These are phyloP conservation scores for Heptranchias perlo DNA, from an alignment of 2,113 vertebrate species.

Conservation along the genomic window DNA sequence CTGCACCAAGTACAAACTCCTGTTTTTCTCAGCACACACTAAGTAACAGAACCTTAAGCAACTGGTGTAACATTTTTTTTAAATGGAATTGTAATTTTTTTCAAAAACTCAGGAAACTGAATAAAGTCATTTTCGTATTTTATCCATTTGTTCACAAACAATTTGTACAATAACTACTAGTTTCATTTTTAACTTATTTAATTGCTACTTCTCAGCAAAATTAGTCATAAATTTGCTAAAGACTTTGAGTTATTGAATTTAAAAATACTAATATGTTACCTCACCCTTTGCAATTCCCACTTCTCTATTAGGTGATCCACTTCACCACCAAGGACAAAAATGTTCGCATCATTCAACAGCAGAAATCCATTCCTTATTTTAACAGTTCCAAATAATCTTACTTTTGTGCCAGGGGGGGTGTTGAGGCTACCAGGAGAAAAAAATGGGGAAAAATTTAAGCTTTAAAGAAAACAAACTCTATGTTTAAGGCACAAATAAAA, in stretches of 20 bases:
- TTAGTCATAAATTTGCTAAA: neutral
- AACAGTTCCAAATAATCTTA: slow-evolving; percentile 80
- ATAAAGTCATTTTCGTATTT: neutral
- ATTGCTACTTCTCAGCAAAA: neutral
- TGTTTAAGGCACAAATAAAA: neutral
- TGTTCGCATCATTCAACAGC: slow-evolving; percentile 83
- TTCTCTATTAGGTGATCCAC: slow-evolving; percentile 96
- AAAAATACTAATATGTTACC: slow-evolving; percentile 49
- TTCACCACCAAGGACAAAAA: slow-evolving; percentile 84
- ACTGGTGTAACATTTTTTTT: neutral
- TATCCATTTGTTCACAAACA: neutral
- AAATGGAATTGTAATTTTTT: neutral
- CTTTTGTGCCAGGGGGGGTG: slow-evolving; percentile 90
- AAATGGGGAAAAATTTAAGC: slow-evolving; percentile 1
- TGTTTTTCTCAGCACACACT: neutral
- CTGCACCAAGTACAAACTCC: neutral
- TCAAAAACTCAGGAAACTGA: neutral
- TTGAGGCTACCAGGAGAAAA: slow-evolving; percentile 59
- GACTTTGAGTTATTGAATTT: neutral
- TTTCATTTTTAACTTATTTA: neutral
- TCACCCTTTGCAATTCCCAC: slow-evolving; percentile 95
- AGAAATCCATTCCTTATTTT: slow-evolving; percentile 85
- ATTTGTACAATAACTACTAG: neutral
- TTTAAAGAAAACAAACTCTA: neutral
- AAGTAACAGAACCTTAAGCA: neutral